phyloP scores from a whole-genome alignment of 1,140 invertebrate species.

The Amyelois transitella region DNA sequence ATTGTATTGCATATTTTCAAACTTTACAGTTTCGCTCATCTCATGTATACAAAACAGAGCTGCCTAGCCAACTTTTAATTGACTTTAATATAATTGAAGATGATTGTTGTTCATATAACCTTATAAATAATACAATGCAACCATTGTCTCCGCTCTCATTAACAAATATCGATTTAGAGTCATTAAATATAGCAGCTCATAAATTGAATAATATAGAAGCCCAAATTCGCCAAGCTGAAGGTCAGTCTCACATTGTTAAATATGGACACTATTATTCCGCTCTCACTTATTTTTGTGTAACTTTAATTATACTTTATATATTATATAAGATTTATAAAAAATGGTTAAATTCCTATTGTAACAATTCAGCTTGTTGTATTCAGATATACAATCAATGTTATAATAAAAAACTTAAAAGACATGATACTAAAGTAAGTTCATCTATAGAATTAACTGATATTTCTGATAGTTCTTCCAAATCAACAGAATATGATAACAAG shows the following conservation, averaged over 20 bases:
- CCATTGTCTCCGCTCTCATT: constrained; percentile 16
- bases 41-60: too few species aligned
- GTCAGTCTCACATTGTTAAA: neutral
- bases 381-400: too few species aligned
- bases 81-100: constrained; percentile 18
- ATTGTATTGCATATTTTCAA: constrained; percentile 19
- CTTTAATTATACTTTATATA: too few species aligned
- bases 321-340: too few species aligned
- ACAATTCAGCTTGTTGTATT: too few species aligned
- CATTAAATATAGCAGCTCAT: constrained; percentile 11
- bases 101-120: constrained; percentile 20
- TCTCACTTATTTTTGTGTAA: too few species aligned
- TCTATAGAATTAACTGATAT: too few species aligned
- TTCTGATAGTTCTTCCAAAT: too few species aligned
- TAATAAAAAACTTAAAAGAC: too few species aligned
- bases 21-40: constrained; percentile 16
- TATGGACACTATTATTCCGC: neutral
- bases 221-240: constrained; percentile 2
- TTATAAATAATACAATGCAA: constrained; percentile 8
- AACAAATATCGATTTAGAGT: constrained; percentile 15
- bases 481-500: too few species aligned
- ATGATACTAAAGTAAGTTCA: too few species aligned
- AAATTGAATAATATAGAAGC: constrained; percentile 11
- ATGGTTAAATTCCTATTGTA: too few species aligned
- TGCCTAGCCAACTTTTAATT: neutral